These are phyloP conservation scores for Vanessa cardui DNA, from an alignment of 2,888 invertebrate species.

Conservation along the genomic window DNA sequence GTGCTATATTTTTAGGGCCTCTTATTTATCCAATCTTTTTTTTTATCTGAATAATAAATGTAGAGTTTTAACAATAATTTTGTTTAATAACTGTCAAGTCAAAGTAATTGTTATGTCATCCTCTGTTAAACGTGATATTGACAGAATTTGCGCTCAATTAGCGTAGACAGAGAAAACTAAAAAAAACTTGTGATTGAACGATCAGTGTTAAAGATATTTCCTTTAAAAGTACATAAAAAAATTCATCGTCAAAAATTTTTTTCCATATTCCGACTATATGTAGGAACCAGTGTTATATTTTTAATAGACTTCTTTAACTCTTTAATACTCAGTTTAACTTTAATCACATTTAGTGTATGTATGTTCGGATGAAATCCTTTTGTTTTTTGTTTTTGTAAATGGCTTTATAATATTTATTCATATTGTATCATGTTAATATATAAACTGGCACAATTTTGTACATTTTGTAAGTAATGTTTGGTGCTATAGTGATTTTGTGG, in stretches of 20 bases:
- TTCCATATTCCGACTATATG: too few species aligned
- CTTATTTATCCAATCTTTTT: too few species aligned
- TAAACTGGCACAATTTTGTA: constrained; percentile 78
- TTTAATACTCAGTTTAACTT: constrained; percentile 30
- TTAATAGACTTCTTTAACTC: constrained; percentile 5
- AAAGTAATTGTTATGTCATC: too few species aligned
- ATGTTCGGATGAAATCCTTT: constrained; percentile 10
- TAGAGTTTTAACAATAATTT: neutral
- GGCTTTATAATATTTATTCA: constrained; percentile 34
- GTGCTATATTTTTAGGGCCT: too few species aligned
- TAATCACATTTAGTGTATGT: constrained; percentile 16
- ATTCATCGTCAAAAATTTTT: too few species aligned
- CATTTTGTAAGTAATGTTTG: constrained; percentile 80
- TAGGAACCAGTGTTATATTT: neutral
- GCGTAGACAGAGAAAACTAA: too few species aligned
- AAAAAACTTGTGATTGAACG: too few species aligned
- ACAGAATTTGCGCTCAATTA: too few species aligned
- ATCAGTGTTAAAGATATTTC: too few species aligned
- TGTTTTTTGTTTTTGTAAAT: constrained; percentile 25
- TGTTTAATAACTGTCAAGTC: neutral
- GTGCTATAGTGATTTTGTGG: constrained; percentile 77
- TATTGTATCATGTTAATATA: constrained; percentile 42
- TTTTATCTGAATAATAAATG: too few species aligned
- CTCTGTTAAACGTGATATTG: too few species aligned
- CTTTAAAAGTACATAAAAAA: too few species aligned